Percentiles rank a stretch among this genome's conserved stretches.
Conservation (phyloP, 2,113 vertebrate species). For the Antechinus flavipes region DNA sequence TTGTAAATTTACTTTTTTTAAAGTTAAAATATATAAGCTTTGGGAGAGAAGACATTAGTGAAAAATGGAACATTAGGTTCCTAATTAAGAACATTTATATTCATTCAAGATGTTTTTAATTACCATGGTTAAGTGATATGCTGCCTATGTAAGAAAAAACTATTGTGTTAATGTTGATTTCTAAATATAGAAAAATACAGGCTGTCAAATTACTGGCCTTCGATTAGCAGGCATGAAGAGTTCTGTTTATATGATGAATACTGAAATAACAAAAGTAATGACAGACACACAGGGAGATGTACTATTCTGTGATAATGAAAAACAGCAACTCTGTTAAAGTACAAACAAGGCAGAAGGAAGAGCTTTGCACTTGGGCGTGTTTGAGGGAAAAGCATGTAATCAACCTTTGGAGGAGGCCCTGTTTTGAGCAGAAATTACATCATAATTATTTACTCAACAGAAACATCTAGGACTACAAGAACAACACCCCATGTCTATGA, state of each 20-base stretch:
- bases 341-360: not conserved
- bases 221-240: conserved; percentile 27
- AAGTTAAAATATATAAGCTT: not conserved
- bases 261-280: conserved; percentile 20
- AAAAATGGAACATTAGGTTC: conserved; percentile 27
- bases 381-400: not conserved
- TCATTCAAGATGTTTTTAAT: conserved; percentile 64
- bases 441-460: not conserved
- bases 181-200: conserved; percentile 66
- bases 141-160: conserved; percentile 30
- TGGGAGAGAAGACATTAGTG: not conserved
- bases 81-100: conserved; percentile 49
- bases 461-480: not conserved
- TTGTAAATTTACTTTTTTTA: not conserved
- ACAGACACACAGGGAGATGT: not conserved
- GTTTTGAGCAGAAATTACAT: not conserved
- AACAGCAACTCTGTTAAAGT: not conserved
- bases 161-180: conserved; percentile 35
- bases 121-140: conserved; percentile 48
- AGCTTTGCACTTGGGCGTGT: not conserved
- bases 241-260: not conserved
- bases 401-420: not conserved
- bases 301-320: not conserved
- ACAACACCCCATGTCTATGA: not conserved
- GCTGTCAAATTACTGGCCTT: conserved; percentile 39